These are phyloP conservation scores for Pseudois nayaur DNA, from an alignment of 2,113 vertebrate genomes.

Conservation along the genomic window DNA sequence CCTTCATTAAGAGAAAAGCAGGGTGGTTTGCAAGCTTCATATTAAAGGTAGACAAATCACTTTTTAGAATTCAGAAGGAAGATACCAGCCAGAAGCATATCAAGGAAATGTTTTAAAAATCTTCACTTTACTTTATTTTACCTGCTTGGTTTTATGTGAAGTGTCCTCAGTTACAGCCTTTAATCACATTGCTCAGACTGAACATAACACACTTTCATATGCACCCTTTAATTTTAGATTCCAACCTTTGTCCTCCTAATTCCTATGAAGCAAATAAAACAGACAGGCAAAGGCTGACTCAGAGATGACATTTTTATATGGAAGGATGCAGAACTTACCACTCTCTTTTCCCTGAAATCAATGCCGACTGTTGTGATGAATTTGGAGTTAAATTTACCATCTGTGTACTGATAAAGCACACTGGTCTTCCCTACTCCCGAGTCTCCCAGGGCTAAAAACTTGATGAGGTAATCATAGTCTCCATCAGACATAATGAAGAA, in stretches of 20 bases:
- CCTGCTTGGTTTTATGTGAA: not conserved
- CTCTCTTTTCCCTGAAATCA: slow-evolving; percentile 97
- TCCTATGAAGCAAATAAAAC: slow-evolving; percentile 5
- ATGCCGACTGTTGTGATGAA: slow-evolving; percentile 99
- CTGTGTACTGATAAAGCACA: slow-evolving; percentile 97
- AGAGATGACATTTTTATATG: not conserved
- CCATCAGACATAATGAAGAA: slow-evolving; percentile 96
- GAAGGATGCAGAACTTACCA: slow-evolving; percentile 85
- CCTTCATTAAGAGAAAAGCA: not conserved
- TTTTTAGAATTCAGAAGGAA: not conserved
- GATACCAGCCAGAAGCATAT: not conserved
- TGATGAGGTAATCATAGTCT: slow-evolving; percentile 99
- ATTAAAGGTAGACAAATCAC: not conserved
- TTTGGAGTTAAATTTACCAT: slow-evolving; percentile 96
- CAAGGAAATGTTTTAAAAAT: not conserved
- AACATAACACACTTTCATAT: not conserved
- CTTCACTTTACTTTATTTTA: not conserved
- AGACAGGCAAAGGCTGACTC: not conserved
- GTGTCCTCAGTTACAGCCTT: not conserved
- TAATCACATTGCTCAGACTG: not conserved
- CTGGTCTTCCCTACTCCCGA: slow-evolving; percentile 99
- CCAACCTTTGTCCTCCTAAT: not conserved
- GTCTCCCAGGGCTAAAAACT: slow-evolving; percentile 96
- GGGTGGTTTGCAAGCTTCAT: not conserved
- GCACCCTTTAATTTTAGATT: not conserved